Percentiles rank a stretch among this genome's conserved stretches.
These are phyloP conservation scores for Hirtodrosophila duncani DNA, from an alignment of 2,888 invertebrate genomes.

Conservation along the genomic window DNA sequence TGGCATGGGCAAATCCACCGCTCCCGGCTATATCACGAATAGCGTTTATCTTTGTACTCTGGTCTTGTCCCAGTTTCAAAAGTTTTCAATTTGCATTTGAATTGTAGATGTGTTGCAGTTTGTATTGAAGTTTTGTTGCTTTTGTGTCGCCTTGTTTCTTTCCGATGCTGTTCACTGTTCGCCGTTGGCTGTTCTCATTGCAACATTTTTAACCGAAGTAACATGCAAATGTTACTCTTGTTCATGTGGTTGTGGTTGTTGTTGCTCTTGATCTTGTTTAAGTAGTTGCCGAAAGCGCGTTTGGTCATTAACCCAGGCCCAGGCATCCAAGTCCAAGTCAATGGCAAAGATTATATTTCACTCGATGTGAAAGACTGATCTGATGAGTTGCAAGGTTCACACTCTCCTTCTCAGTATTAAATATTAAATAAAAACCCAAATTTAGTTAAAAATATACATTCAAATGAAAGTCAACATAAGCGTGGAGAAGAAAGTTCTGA, in stretches of 20 bases:
- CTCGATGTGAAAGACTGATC: no score
- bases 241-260: constrained; percentile 10
- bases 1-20: constrained; percentile 10
- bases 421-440: no score
- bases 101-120: constrained; percentile 47
- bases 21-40: constrained; percentile 55
- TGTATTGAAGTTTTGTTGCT: constrained; percentile 26
- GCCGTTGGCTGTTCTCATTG: constrained; percentile 46
- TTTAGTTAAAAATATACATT: no score
- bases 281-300: constrained; percentile 42
- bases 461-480: no score
- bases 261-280: constrained; percentile 48
- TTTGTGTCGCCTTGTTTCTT: constrained; percentile 14
- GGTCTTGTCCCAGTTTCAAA: no score
- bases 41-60: constrained; percentile 36
- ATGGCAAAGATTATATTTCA: no score
- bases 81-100: constrained; percentile 3
- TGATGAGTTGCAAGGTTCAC: no score
- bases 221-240: constrained; percentile 5
- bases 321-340: no score
- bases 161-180: constrained; percentile 10
- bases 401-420: no score
- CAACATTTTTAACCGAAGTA: constrained; percentile 53
- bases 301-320: constrained; percentile 51
- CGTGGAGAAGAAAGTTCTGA: no score